Conservation (phyloP, 2,797 vertebrate genomes). For the Acropternis orthonyx region DNA sequence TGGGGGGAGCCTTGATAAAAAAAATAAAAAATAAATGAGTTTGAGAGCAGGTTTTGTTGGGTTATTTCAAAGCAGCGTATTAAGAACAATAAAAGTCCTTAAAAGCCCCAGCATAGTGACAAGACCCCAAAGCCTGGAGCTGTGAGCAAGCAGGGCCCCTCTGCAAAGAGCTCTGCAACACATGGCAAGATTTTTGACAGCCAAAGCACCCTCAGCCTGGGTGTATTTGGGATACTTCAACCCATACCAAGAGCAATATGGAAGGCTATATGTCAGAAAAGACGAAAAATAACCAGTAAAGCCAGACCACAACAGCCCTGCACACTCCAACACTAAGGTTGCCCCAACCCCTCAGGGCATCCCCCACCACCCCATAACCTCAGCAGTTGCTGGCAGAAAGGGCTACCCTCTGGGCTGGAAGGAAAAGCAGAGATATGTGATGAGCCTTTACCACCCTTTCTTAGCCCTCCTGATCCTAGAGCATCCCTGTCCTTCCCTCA, state of each 20-base stretch:
- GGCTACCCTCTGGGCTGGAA: not conserved
- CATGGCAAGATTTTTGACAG: not conserved
- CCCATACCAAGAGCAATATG: not conserved
- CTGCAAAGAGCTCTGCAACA: not conserved
- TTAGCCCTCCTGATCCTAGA: not conserved
- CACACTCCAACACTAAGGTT: not conserved
- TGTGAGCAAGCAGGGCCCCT: not conserved
- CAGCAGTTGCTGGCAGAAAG: not conserved
- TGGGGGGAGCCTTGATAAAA: not conserved
- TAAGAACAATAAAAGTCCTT: not conserved
- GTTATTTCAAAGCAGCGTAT: not conserved
- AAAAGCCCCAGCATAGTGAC: not conserved
- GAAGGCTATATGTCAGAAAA: not conserved
- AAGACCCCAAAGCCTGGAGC: not conserved
- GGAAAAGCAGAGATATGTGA: not conserved
- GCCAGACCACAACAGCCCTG: not conserved
- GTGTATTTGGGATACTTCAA: not conserved
- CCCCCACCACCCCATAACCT: not conserved
- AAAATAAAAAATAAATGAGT: slow-evolving; percentile 30
- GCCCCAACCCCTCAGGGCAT: not conserved
- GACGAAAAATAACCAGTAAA: not conserved
- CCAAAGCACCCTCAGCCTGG: not conserved
- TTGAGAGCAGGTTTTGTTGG: not conserved
- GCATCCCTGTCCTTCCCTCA: not conserved
- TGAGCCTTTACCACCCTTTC: not conserved